Conservation (phyloP, 2,888 invertebrate species). For the Tanypteryx hageni region DNA sequence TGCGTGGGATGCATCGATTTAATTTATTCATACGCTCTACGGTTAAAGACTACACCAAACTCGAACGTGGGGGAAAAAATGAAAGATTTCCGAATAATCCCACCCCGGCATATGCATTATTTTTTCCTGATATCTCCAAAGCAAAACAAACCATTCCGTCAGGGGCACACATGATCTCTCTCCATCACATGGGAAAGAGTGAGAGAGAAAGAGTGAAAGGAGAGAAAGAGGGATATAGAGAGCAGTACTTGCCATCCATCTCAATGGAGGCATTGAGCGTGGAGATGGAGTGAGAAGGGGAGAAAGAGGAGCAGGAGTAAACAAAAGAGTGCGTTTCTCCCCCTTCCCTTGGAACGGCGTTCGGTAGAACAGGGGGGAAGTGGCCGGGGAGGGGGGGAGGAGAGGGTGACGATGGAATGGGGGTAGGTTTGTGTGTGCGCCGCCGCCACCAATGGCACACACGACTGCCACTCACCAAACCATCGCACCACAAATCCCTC, state of each 20-base stretch:
- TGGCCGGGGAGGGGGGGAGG: neutral
- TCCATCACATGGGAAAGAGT: neutral
- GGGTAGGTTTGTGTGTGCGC: constrained; percentile 4
- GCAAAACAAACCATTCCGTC: neutral
- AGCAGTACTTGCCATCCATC: no score
- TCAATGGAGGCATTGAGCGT: neutral
- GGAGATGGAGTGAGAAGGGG: neutral
- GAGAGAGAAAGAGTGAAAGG: neutral
- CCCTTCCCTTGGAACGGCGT: neutral
- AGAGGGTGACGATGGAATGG: neutral
- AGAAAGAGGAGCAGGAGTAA: neutral
- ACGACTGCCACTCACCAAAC: constrained; percentile 17
- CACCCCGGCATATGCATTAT: neutral
- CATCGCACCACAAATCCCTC: constrained; percentile 26
- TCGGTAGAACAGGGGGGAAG: no score
- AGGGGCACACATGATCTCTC: neutral
- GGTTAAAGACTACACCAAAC: neutral
- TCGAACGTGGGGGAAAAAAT: neutral
- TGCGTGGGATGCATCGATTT: neutral
- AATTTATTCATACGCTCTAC: neutral
- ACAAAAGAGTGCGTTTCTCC: neutral
- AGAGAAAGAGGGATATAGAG: neutral
- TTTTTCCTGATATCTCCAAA: neutral
- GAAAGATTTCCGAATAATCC: neutral
- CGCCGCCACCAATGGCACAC: neutral